Evolutionary conservation across 2,797 vertebrate species (phyloP).

Genomic region (Otus scops): DNA sequence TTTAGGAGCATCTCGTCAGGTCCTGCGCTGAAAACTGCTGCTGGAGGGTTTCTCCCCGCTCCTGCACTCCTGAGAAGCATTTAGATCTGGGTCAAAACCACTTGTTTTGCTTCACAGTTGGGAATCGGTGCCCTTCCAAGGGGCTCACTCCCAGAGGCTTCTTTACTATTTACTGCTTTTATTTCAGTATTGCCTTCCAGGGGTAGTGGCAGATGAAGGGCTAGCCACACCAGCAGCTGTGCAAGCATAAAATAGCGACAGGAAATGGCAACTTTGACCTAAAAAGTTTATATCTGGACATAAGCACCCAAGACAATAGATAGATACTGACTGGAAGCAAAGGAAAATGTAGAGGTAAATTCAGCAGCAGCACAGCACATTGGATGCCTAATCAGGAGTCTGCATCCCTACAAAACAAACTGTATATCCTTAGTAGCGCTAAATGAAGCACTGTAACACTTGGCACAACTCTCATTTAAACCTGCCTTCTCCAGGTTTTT

Average conservation of each 20-base stretch:
- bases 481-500: neutral
- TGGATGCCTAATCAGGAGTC: neutral
- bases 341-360: neutral
- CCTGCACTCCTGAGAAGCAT: neutral
- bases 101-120: neutral
- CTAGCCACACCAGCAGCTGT: accelerated
- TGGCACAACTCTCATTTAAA: neutral
- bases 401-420: neutral
- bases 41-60: accelerated
- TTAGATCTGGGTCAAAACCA: neutral
- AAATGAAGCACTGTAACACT: neutral
- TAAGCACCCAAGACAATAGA: neutral
- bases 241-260: neutral
- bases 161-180: neutral
- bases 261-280: neutral
- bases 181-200: neutral
- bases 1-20: neutral
- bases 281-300: neutral
- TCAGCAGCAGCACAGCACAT: neutral
- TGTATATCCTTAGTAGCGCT: neutral
- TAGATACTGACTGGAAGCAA: neutral
- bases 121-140: accelerated
- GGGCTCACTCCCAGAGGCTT: neutral
- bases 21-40: neutral
- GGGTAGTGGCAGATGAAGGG: neutral